Conservation (phyloP, 2,113 vertebrate genomes). For the Holacanthus passer region DNA sequence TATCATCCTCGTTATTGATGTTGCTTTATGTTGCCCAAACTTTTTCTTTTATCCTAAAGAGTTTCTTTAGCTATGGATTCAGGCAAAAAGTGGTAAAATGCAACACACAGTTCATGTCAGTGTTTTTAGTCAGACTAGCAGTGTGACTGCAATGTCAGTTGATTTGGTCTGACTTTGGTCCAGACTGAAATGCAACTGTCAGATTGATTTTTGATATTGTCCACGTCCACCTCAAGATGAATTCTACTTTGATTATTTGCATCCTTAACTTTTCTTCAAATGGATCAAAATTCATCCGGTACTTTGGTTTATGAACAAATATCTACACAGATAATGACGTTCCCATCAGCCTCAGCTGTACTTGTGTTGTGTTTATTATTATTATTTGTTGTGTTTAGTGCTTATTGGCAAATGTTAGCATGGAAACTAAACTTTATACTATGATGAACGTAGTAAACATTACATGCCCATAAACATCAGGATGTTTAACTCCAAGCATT, state of each 20-base stretch:
- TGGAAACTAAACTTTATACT: not conserved
- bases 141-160: not conserved
- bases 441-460: not conserved
- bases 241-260: not conserved
- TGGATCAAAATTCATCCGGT: not conserved
- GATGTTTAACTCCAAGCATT: not conserved
- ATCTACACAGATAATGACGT: not conserved
- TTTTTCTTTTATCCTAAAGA: not conserved
- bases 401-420: not conserved
- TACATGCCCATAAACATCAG: not conserved
- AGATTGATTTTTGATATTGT: not conserved
- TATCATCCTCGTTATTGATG: constrained; percentile 25
- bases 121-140: not conserved
- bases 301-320: not conserved
- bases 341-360: not conserved
- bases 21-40: not conserved
- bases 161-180: too few relatives aligned
- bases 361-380: too few relatives aligned
- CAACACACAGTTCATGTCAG: not conserved
- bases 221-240: not conserved
- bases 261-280: not conserved
- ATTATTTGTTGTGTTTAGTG: not conserved
- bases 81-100: not conserved
- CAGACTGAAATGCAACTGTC: not conserved
- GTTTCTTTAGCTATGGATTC: not conserved